Conservation (phyloP, 2,888 invertebrate species). For the Agonopterix heracliana region DNA sequence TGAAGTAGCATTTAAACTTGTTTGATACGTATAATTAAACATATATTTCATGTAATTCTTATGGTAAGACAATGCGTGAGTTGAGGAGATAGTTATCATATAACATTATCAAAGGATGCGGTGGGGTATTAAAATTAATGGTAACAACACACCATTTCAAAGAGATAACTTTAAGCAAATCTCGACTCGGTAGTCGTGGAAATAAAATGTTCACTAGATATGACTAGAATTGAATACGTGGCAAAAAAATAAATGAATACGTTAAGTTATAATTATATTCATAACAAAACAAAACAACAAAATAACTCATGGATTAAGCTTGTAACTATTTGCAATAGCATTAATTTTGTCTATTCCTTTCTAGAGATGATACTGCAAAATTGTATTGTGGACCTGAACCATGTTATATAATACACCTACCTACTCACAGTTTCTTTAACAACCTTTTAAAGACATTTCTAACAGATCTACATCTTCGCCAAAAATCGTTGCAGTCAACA, state of each 20-base stretch:
- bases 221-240: background rate
- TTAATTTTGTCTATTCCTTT: too few relatives aligned
- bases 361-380: too few relatives aligned
- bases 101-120: slow-evolving; percentile 44
- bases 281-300: too few relatives aligned
- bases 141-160: slow-evolving; percentile 56
- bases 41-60: background rate
- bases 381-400: too few relatives aligned
- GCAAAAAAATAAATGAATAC: too few relatives aligned
- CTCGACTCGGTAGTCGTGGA: slow-evolving; percentile 26
- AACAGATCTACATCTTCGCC: background rate
- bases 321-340: too few relatives aligned
- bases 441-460: too few relatives aligned
- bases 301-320: too few relatives aligned
- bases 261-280: too few relatives aligned
- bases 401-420: too few relatives aligned
- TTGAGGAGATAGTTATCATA: background rate
- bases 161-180: slow-evolving; percentile 45
- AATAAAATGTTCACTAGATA: slow-evolving; percentile 4
- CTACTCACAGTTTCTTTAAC: too few relatives aligned
- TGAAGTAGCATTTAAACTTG: too few relatives aligned
- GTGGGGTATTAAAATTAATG: slow-evolving; percentile 58
- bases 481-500: slow-evolving; percentile 54
- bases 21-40: background rate
- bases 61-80: background rate